Base-by-base conservation (phyloP, 2,888 invertebrate genomes). In the Megalurothrips usitatus region DNA sequence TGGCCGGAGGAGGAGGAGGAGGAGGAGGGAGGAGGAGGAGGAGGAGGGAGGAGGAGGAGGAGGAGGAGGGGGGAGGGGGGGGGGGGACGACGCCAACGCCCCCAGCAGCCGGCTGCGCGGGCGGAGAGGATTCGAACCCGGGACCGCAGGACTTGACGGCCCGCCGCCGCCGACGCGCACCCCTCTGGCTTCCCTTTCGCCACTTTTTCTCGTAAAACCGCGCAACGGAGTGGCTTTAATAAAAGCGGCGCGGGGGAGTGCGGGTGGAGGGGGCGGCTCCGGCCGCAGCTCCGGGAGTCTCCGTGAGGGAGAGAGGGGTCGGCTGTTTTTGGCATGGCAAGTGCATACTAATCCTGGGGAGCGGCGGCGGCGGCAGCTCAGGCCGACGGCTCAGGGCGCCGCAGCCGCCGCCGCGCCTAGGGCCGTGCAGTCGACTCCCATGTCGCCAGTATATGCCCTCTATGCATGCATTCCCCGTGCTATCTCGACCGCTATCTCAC, bases 261-360 rank as follows among this genome's bases (percentile, higher is more conserved):
- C 6, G 52, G 52, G 12, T 3, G 52, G 19, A 10, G 14, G 52
- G 52, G 52, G 52, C 6, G 58, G 19, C 58, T 17, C 11, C 58
- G 58, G 19, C 58, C 11, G 52, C 52, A 52, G 14, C 58, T 43
- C 58, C 58, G 58, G 19, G 58, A n/a, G n/a, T n/a, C n/a, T n/a
- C n/a, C n/a, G n/a, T n/a, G n/a, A n/a, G n/a, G n/a, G n/a, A n/a
- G n/a, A n/a, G n/a, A 43, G 34, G 34, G 58, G 58, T n/a, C 6
- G n/a, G n/a, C 58, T 58, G 58, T 58, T 58, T 58, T 75, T 26
- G 68, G 68, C 68, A 75, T 75, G 68, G 12, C n/a, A 75, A 75
- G 68, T 75, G 68, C 68, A 75, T 75, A 75, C 68, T 75, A 75
- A 75, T 75, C 68, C 68, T 9, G 19, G 52, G 10, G 52, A 12